Evolutionary conservation across 2,113 vertebrate species (phyloP).

Genomic region (Chamaea fasciata): DNA sequence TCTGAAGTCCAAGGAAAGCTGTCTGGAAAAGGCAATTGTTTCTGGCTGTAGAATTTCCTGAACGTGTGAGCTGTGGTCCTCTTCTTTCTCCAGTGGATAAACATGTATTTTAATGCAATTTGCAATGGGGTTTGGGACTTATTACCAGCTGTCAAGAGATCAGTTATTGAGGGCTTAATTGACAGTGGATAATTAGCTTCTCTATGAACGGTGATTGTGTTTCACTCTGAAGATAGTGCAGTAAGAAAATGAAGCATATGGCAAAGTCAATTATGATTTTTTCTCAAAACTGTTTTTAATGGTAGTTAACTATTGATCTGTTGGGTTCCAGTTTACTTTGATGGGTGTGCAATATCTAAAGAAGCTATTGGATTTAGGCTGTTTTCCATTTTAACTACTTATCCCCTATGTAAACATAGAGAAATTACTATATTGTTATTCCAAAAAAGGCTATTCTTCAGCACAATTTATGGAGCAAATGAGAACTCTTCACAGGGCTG

Average conservation of each 20-base stretch:
- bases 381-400: slow-evolving; percentile 22
- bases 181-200: slow-evolving; percentile 61
- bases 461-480: background rate
- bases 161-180: slow-evolving; percentile 51
- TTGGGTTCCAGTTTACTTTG: slow-evolving; percentile 52
- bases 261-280: slow-evolving; percentile 61
- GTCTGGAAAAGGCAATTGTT: background rate
- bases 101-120: slow-evolving; percentile 14
- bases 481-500: background rate
- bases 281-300: slow-evolving; percentile 53
- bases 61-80: background rate
- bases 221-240: slow-evolving; percentile 27
- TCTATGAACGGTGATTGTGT: slow-evolving; percentile 54
- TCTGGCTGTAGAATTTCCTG: background rate
- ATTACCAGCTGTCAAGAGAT: slow-evolving; percentile 62
- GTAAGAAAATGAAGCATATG: slow-evolving; percentile 51
- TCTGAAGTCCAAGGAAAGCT: background rate
- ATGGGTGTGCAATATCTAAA: slow-evolving; percentile 1
- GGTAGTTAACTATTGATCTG: slow-evolving; percentile 62
- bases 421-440: background rate
- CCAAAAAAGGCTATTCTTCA: background rate
- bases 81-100: slow-evolving; percentile 42
- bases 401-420: background rate
- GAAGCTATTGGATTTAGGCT: background rate
- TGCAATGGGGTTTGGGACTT: slow-evolving; percentile 42